Evolutionary conservation across 2,888 invertebrate genomes (phyloP).

Genomic region (Uropetala carovei): DNA sequence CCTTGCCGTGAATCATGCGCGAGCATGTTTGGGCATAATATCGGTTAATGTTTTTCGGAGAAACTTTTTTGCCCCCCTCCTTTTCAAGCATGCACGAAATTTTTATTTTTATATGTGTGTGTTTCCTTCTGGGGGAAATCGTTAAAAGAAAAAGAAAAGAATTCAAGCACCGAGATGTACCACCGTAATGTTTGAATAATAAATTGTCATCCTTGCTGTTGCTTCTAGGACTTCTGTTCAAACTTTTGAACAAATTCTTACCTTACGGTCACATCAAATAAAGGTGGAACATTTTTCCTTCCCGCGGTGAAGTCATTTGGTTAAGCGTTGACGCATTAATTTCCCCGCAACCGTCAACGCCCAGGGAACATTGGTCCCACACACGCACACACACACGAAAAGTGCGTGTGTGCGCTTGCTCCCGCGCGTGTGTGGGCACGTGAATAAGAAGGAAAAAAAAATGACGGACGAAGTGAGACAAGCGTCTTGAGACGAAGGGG

Average conservation of each 20-base stretch:
- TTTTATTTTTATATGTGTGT: no score
- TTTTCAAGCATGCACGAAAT: no score
- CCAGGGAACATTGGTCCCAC: background rate
- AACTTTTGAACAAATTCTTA: background rate
- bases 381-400: background rate
- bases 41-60: no score
- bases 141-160: no score
- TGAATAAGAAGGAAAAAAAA: constrained; percentile 21
- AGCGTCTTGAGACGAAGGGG: background rate
- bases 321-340: constrained; percentile 27
- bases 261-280: constrained; percentile 23
- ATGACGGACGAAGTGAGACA: background rate
- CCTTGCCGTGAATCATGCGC: no score
- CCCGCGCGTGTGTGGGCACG: constrained; percentile 16
- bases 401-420: background rate
- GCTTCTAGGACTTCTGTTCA: background rate
- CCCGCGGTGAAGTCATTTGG: constrained; percentile 27
- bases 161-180: background rate
- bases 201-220: constrained; percentile 1
- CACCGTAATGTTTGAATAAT: background rate
- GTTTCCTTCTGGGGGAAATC: no score
- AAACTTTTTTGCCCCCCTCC: no score
- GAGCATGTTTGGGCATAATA: no score
- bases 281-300: constrained; percentile 8
- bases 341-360: background rate